Conservation (phyloP, 1,140 invertebrate genomes). For the Dolichoris vasculosae region DNA sequence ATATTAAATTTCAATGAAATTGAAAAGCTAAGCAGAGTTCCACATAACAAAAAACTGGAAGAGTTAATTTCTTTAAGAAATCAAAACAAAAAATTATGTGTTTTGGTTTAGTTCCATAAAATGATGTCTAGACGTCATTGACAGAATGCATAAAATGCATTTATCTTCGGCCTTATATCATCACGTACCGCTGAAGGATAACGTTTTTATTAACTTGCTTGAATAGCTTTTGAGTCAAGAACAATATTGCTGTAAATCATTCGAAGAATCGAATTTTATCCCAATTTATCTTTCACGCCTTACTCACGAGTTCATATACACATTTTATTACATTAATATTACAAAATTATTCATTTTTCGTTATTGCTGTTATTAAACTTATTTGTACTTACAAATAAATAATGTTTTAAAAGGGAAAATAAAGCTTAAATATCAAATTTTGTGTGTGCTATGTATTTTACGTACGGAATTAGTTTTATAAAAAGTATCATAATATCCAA, state of each 20-base stretch:
- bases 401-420: too few species aligned
- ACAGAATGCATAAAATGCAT: background rate
- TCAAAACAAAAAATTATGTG: background rate
- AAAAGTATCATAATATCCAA: too few species aligned
- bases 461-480: too few species aligned
- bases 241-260: constrained; percentile 47
- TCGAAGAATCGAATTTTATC: constrained; percentile 23
- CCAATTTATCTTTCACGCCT: background rate
- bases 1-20: too few species aligned
- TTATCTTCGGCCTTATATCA: background rate
- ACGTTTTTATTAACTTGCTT: background rate
- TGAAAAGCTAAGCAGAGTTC: background rate
- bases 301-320: background rate
- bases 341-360: background rate
- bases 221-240: constrained; percentile 38
- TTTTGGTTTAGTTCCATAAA: background rate
- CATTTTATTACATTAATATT: constrained; percentile 4
- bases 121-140: background rate
- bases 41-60: background rate
- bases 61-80: background rate
- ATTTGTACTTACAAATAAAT: too few species aligned
- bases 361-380: too few species aligned
- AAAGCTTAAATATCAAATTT: too few species aligned
- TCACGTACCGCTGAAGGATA: background rate
- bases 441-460: too few species aligned